Evolutionary conservation across 2,888 invertebrate genomes (phyloP), one percentile per base, ranked within the genome.

Genomic region (Ceraclea dissimilis): DNA sequence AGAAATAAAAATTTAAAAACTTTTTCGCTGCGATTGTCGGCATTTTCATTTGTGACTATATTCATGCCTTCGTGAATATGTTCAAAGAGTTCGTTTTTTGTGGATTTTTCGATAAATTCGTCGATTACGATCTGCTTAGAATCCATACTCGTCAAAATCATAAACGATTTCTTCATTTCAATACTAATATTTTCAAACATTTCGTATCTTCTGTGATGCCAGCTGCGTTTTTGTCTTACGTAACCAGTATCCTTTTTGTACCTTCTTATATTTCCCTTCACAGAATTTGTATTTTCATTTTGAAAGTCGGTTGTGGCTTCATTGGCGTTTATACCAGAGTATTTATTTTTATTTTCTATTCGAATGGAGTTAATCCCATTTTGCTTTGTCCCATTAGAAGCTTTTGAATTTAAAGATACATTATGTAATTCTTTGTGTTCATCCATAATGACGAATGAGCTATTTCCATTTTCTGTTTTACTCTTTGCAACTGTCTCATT

Each of bases 1-100:
- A 68, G 66, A 54, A 72, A 65, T 48, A 67, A 62, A 63, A 69
- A 70, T 50, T 64, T 63, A 39, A 63, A 62, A 16, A 54, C 52
- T 34, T 62, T 60, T 2, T 56, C 18, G 2, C 52, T 57, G 46
- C 53, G 52, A 31, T 60, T 61, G n/a, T 56, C 60, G n/a, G 31
- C 33, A 22, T 48, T 61, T 16, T 46, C 54, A 21, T 34, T 51
- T 8, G 46, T 31, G 8, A 62, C 56, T 1, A 49, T 55, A 17
- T 58, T 58, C 48, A 63, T 43, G 31, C 63, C 62, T 51, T 64
- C 61, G 16, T 62, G 51, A 13, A 64, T 58, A 44, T 64, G 62
- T 20, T 63, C 61, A 16, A 58, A 61, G 6, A 64, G 17, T 39
- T 60, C 60, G 17, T 60, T 56, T 39, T 58, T 61, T 1, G 51